phyloP scores from a whole-genome alignment of 2,113 vertebrate species.

The Anas platyrhynchos region DNA sequence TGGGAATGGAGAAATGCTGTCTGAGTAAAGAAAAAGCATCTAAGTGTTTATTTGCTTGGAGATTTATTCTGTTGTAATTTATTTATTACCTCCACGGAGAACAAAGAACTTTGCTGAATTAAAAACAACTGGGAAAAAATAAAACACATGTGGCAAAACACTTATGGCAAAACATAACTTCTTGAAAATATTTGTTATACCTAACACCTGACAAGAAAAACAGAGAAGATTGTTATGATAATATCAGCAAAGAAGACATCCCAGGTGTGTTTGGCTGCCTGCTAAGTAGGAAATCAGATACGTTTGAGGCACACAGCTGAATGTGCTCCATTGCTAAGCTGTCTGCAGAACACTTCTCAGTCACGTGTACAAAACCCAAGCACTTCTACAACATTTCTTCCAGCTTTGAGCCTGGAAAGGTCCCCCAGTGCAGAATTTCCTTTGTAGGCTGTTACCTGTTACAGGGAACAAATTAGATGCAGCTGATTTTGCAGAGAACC shows the following conservation, averaged over 20 bases:
- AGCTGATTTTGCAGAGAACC: background rate
- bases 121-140: background rate
- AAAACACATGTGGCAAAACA: background rate
- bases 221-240: background rate
- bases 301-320: background rate
- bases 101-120: background rate
- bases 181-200: background rate
- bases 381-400: background rate
- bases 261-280: conserved; percentile 2
- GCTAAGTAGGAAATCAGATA: conserved; percentile 44
- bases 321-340: background rate
- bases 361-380: background rate
- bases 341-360: conserved; percentile 1
- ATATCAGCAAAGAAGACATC: background rate
- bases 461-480: background rate
- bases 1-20: background rate
- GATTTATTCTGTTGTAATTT: background rate
- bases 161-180: background rate
- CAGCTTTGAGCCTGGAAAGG: background rate
- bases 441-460: background rate
- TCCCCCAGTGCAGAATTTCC: background rate
- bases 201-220: background rate
- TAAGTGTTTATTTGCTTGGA: background rate
- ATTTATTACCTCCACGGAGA: background rate
- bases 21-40: background rate